phyloP scores from a whole-genome alignment of 2,113 vertebrate genomes.

The Reinhardtius hippoglossoides region DNA sequence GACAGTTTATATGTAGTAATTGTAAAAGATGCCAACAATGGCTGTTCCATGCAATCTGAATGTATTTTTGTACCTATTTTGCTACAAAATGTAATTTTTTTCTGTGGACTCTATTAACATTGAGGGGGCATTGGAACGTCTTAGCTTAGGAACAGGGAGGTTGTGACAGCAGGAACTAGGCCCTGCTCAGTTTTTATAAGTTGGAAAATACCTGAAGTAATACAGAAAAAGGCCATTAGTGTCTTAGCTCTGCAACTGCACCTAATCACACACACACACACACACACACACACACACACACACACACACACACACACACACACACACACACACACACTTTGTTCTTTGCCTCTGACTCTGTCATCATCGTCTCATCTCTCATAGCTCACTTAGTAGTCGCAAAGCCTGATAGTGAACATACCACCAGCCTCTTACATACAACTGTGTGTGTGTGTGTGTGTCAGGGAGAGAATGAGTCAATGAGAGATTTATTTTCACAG shows the following conservation, averaged over 20 bases:
- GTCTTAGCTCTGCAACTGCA: background rate
- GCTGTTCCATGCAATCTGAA: too few species aligned
- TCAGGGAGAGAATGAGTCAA: too few species aligned
- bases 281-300: background rate
- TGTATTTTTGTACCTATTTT: too few species aligned
- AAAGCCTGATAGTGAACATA: conserved; percentile 31
- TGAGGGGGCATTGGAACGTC: too few species aligned
- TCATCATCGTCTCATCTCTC: background rate
- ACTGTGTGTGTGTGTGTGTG: background rate
- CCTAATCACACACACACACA: background rate
- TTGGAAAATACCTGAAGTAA: background rate
- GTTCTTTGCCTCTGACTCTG: background rate
- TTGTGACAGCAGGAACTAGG: too few species aligned
- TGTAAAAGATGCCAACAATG: too few species aligned
- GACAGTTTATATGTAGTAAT: too few species aligned
- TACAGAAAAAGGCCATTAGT: background rate
- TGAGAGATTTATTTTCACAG: background rate
- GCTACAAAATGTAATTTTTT: too few species aligned
- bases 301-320: background rate
- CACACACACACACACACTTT: background rate
- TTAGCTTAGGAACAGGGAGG: too few species aligned
- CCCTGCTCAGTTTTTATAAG: too few species aligned
- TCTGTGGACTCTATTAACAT: too few species aligned
- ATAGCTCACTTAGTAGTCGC: background rate
- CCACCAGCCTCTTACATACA: background rate